These are phyloP conservation scores for Melanocharis versteri DNA, from an alignment of 2,113 vertebrate species.

Conservation along the genomic window DNA sequence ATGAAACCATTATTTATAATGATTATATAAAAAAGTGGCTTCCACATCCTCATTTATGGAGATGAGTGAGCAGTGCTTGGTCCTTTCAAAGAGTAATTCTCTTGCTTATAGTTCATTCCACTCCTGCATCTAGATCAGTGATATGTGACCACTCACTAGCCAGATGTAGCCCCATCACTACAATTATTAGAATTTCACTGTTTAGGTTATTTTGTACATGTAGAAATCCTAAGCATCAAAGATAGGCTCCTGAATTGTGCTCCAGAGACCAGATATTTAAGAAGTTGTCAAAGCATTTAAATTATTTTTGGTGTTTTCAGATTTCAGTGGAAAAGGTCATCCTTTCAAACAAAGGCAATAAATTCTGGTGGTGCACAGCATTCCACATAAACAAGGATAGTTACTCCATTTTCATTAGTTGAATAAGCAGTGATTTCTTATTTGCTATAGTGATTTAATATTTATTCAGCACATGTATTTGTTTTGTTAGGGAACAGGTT, in stretches of 20 bases:
- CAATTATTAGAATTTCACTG: background rate
- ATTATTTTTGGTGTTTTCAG: background rate
- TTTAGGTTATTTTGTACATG: background rate
- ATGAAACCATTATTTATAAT: background rate
- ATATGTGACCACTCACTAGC: background rate
- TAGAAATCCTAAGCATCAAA: background rate
- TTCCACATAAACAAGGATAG: background rate
- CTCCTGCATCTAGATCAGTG: background rate
- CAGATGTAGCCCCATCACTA: background rate
- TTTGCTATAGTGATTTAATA: constrained; percentile 1
- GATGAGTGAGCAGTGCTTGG: background rate
- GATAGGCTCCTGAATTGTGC: background rate
- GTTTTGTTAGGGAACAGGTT: background rate
- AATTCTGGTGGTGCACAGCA: background rate
- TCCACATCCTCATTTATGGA: background rate
- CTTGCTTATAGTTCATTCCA: background rate
- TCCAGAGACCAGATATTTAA: background rate
- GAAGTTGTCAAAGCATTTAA: background rate
- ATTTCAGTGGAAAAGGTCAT: background rate
- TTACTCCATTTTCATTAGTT: background rate
- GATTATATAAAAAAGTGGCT: background rate
- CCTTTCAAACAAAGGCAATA: background rate
- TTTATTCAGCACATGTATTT: background rate
- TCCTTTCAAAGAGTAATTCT: background rate
- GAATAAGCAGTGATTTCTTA: background rate